Conservation (phyloP, 1,140 invertebrate species). For the Drosophila pseudoananassae region DNA sequence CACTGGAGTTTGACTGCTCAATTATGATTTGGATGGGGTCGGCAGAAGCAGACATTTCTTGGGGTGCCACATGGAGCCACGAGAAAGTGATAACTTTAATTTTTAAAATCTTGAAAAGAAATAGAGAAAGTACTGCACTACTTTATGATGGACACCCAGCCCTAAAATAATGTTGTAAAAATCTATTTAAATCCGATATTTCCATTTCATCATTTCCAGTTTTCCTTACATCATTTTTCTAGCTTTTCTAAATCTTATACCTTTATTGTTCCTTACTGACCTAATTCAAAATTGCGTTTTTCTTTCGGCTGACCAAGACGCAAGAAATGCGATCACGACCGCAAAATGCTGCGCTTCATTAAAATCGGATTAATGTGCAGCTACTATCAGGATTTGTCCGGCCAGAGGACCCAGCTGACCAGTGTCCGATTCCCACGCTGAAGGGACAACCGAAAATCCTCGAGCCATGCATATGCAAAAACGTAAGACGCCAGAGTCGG, state of each 20-base stretch:
- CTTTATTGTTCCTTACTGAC: constrained; percentile 13
- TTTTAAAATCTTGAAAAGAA: too few species aligned
- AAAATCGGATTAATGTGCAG: constrained; percentile 73
- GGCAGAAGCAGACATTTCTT: constrained; percentile 4
- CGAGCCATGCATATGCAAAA: constrained; percentile 70
- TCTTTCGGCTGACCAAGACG: constrained; percentile 19
- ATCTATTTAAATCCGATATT: neutral
- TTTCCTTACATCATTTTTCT: constrained; percentile 3
- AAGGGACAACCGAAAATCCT: constrained; percentile 36
- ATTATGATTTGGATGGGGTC: constrained; percentile 56
- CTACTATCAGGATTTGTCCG: constrained; percentile 6
- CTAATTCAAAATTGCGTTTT: constrained; percentile 46
- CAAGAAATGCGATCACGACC: constrained; percentile 56
- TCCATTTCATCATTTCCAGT: neutral
- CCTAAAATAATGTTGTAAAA: too few species aligned
- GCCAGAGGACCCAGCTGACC: constrained; percentile 36
- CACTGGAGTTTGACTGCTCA: constrained; percentile 70
- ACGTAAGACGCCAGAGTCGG: constrained; percentile 43
- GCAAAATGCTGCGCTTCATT: constrained; percentile 79
- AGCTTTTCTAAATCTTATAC: constrained; percentile 1
- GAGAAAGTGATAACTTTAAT: constrained; percentile 11
- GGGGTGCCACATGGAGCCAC: constrained; percentile 20
- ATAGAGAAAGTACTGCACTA: too few species aligned
- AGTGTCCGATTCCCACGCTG: constrained; percentile 69
- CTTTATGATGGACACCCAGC: too few species aligned